Base-by-base conservation (phyloP, 2,797 vertebrate genomes). In the Sebastes flavidus region DNA sequence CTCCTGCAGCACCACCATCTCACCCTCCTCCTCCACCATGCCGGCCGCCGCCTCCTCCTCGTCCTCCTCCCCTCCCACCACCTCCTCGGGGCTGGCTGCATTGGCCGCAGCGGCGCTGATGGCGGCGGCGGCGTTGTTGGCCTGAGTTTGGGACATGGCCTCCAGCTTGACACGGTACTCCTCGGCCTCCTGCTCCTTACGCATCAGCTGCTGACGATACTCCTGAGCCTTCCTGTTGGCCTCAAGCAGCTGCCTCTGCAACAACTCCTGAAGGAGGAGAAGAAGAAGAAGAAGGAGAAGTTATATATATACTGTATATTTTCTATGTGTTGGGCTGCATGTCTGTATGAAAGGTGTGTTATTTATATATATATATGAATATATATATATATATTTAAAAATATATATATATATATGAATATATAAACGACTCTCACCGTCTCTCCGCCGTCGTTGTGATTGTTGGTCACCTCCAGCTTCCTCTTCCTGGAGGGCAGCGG, bases 111-210 rank as follows among this genome's bases (percentile, higher is more conserved):
- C 30, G 13, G 38, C 13, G 52, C 38, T 42, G 12, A 12, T 59
- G n/a, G 38, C 34, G 4, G 42, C 36, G 11, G 55, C 9, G 46
- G 77, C 80, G 69, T 78, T 88, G 38, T 90, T 89, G 61, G 91
- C 94, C 75, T 94, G 95, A 27, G 80, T 93, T 8, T 91, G 88
- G 8, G 90, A 90, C 94, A 98, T 96, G 78, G 97, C 97, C 86
- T 96, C 97, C 84, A 98, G 93, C 63, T 90, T 94, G 46, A 96
- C 92, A 13, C 96, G 95, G 82, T 96, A 98, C 63, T 92, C 91
- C 83, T 98, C 97, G 0, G 97, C 98, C 75, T 99, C 98, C 84
- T 94, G 97, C 88, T 98, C 97, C 55, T 98, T 98, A 72, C 91
- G 85, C 30, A 95, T 25, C 36, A 99, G 96, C 95, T 97, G 98